A percentile compares a stretch with the other conserved stretches of the same genome.
Conservation (phyloP, 2,797 vertebrate genomes). For the Novumbra hubbsi region DNA sequence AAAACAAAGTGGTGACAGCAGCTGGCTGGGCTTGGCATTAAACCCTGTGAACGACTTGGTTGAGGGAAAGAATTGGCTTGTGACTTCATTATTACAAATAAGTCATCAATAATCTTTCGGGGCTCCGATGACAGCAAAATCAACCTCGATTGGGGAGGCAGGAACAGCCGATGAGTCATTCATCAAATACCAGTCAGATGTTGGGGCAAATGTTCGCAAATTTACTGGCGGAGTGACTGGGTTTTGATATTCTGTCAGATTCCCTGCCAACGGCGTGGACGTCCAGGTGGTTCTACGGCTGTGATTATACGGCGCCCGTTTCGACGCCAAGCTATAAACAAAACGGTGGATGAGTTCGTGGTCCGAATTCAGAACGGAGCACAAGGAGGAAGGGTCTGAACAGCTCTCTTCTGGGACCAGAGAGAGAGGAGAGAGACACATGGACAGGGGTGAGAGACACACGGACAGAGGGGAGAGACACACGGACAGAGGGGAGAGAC, state of each 20-base stretch:
- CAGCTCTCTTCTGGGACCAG: conserved; percentile 37
- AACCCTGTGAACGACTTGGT: neutral
- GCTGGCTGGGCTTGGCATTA: neutral
- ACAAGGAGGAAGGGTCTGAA: conserved; percentile 13
- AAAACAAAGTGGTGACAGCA: neutral
- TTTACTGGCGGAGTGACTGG: conserved; percentile 48
- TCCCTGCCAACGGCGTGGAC: conserved; percentile 52
- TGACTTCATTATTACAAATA: conserved; percentile 21
- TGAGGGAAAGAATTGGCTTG: neutral
- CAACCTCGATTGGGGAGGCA: conserved; percentile 58
- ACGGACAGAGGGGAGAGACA: neutral
- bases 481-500: too few relatives aligned
- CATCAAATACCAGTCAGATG: conserved; percentile 65
- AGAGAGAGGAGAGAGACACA: neutral
- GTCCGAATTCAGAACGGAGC: conserved; percentile 45
- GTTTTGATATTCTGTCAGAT: conserved; percentile 63
- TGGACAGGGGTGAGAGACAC: too few relatives aligned
- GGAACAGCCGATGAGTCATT: conserved; percentile 57
- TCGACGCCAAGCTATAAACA: conserved; percentile 44
- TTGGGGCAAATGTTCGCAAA: conserved; percentile 61
- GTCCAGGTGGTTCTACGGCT: conserved; percentile 57
- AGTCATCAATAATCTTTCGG: conserved; percentile 34
- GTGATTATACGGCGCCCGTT: conserved; percentile 17
- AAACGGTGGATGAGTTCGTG: conserved; percentile 31
- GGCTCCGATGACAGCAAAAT: conserved; percentile 54